phyloP scores from a whole-genome alignment of 2,888 invertebrate genomes.

The Cephonodes hylas region DNA sequence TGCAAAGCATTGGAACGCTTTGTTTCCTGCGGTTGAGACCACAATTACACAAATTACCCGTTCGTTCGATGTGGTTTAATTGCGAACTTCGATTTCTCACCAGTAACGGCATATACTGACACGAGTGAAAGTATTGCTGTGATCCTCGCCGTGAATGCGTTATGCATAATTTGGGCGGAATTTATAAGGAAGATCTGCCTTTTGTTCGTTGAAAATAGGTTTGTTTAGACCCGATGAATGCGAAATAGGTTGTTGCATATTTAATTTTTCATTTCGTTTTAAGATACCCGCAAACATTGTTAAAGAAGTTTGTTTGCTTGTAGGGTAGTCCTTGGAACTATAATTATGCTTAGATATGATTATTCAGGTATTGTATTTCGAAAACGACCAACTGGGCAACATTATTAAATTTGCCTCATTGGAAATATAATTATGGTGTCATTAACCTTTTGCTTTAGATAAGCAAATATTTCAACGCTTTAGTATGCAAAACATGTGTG shows the following conservation, averaged over 20 bases:
- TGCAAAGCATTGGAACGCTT: constrained; percentile 29
- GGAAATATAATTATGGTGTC: neutral
- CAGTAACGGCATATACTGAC: constrained; percentile 39
- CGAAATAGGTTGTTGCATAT: neutral
- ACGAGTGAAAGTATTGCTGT: constrained; percentile 25
- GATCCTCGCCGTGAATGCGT: neutral
- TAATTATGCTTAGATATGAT: too few species aligned
- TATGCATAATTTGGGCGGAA: neutral
- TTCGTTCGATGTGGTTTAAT: constrained; percentile 39
- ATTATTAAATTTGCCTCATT: too few species aligned
- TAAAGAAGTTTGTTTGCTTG: too few species aligned
- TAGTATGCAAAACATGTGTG: too few species aligned
- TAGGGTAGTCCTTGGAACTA: too few species aligned
- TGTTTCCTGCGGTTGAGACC: constrained; percentile 42
- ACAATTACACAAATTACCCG: constrained; percentile 39
- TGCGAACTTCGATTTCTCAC: constrained; percentile 44
- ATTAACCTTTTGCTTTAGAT: neutral
- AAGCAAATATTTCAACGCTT: too few species aligned
- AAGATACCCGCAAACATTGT: neutral
- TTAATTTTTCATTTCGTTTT: neutral
- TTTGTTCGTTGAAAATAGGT: neutral
- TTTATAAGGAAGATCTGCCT: neutral
- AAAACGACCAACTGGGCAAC: too few species aligned
- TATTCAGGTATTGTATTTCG: too few species aligned
- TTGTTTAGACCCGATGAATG: neutral